Evolutionary conservation across 2,888 invertebrate genomes (phyloP).

Genomic region (Hipparchia semele): DNA sequence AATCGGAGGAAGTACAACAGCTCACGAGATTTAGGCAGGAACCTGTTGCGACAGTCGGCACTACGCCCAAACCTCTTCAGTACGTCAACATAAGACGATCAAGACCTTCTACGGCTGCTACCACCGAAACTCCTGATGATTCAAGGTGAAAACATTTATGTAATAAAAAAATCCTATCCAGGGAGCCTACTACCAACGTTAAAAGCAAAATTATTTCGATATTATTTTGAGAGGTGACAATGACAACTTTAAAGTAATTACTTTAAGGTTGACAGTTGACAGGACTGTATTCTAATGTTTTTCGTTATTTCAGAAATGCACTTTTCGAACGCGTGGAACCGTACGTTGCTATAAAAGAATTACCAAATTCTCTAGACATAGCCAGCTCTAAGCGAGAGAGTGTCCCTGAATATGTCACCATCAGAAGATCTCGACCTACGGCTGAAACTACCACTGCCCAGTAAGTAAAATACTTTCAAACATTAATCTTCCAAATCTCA

Average conservation of each 20-base stretch:
- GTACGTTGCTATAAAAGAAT: conserved; percentile 59
- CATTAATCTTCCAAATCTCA: background rate
- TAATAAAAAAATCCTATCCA: too few relatives aligned
- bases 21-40: conserved; percentile 50
- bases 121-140: conserved; percentile 66
- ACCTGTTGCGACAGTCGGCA: conserved; percentile 50
- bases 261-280: too few relatives aligned
- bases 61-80: conserved; percentile 76
- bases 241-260: too few relatives aligned
- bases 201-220: too few relatives aligned
- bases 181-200: too few relatives aligned
- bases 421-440: conserved; percentile 81
- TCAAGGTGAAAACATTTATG: conserved; percentile 37
- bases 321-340: conserved; percentile 70
- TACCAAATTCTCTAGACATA: conserved; percentile 58
- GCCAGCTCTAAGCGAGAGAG: conserved; percentile 62
- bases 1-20: conserved; percentile 49
- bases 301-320: conserved; percentile 60
- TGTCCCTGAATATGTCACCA: conserved; percentile 86
- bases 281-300: too few relatives aligned
- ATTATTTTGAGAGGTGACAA: too few relatives aligned
- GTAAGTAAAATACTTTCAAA: conserved; percentile 57
- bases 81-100: conserved; percentile 89
- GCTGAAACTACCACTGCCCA: conserved; percentile 75
- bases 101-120: conserved; percentile 73